Base-by-base conservation (phyloP, 92 coral and sea anemone species). In the Phenganax subtilis region DNA sequence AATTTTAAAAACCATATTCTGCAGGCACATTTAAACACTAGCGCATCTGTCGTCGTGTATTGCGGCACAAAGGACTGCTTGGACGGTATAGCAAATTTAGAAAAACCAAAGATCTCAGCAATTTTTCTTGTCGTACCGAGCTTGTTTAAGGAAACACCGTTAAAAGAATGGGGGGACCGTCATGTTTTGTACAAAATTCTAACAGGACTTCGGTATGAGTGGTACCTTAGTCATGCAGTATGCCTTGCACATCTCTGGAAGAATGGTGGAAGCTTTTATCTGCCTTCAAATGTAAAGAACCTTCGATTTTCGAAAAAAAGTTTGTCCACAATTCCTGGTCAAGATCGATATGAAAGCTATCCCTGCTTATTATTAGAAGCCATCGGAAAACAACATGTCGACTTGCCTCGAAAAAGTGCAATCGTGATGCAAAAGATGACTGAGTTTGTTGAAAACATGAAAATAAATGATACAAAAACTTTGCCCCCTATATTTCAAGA, bases 51-150 rank as follows among this genome's bases (percentile, higher is more conserved):
- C 10, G 57, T 51, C 25, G 64, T 73, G 64, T 72, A 31, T 71
- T 81, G 85, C 58, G 85, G 85, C 12, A 67, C 64, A 4, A 51
- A 51, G 56, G 51, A 71, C 0, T 72, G 85, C 30, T 16, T 57
- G 9, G 57, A 47, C 27, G 7, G 12, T 8, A 14, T 74, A 10
- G 9, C 66, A 25, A 60, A 60, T 58, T 54, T 79, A 57, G 25
- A 79, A 28, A 10, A 20, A 10, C 31, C 54, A n/a, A 20, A 56
- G 27, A 57, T 56, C 25, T 71, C 82, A 57, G 82, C 85, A 14
- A 64, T 57, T 7, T 82, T 72, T 55, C 63, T 82, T 9, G 56
- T 73, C 6, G 72, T 82, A 20, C 54, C 78, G 57, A 54, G 10
- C 0, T n/a, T 72, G 55, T 54, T 81, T 10, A 47, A 71, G 20